A percentile compares a stretch with the other conserved stretches of the same genome.
phyloP scores from a whole-genome alignment of 2,113 vertebrate species.

The Bubalus kerabau region DNA sequence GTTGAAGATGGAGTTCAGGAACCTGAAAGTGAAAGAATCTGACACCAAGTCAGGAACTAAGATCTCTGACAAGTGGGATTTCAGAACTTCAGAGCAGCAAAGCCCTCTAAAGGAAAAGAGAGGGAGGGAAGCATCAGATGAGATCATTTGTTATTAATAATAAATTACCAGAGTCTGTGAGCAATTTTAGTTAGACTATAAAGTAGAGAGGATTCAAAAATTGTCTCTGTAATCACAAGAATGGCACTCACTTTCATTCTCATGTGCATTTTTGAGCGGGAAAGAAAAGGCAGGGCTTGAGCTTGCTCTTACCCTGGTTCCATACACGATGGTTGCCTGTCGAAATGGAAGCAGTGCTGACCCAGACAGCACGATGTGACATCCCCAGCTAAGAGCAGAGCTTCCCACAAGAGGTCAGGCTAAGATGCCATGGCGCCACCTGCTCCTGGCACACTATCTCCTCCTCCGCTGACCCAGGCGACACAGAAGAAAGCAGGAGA shows the following conservation, averaged over 20 bases:
- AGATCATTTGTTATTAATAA: not conserved
- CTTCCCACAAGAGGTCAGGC: not conserved
- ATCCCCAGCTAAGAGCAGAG: not conserved
- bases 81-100: not conserved
- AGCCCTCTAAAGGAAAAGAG: not conserved
- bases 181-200: not conserved
- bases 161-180: not conserved
- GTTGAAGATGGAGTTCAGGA: not conserved
- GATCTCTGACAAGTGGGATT: not conserved
- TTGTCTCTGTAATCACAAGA: not conserved
- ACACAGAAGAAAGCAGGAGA: not conserved
- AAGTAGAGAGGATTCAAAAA: not conserved
- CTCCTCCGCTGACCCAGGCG: not conserved
- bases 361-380: not conserved
- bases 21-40: not conserved
- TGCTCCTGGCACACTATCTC: not conserved
- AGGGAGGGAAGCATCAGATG: not conserved
- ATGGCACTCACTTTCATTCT: not conserved
- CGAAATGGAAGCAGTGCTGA: not conserved
- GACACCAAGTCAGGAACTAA: not conserved
- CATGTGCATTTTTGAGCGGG: not conserved
- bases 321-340: not conserved
- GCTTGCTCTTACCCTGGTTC: not conserved
- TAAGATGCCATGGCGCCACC: not conserved
- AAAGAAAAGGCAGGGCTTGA: not conserved